A percentile compares a stretch with the other conserved stretches of the same genome.
These are phyloP conservation scores for Erythrolamprus reginae DNA, from an alignment of 2,113 vertebrate genomes.

Conservation along the genomic window DNA sequence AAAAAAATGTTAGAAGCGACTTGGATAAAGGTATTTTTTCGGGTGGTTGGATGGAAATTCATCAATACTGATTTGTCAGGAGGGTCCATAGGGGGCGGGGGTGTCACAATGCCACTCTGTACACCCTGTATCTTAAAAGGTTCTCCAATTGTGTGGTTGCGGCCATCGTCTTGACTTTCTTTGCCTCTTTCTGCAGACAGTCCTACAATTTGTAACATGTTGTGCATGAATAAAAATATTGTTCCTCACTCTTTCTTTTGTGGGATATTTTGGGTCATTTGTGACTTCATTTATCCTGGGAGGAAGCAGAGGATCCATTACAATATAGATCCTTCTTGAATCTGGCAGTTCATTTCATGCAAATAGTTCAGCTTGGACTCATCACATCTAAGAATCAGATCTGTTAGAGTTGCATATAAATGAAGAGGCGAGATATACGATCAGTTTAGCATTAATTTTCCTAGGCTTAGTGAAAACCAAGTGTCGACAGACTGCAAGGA, in stretches of 20 bases:
- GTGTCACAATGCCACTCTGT: neutral
- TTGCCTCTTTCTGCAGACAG: neutral
- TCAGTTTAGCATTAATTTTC: too few species aligned
- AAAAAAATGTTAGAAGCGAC: too few species aligned
- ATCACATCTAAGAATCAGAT: neutral
- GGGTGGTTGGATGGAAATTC: neutral
- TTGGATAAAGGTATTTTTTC: neutral
- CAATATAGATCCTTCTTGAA: neutral
- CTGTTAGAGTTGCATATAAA: too few species aligned
- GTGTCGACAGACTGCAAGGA: too few species aligned
- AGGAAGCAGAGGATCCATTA: neutral
- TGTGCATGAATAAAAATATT: neutral
- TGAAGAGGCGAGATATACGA: too few species aligned
- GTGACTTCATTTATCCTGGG: neutral
- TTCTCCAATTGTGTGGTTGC: neutral
- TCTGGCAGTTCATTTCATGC: neutral
- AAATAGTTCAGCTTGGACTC: neutral
- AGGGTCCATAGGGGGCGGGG: accelerated
- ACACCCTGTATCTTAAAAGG: neutral
- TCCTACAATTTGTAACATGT: neutral
- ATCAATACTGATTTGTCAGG: neutral
- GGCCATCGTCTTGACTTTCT: neutral
- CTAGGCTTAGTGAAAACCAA: too few species aligned
- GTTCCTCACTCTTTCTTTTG: neutral
- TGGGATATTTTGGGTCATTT: neutral